Percentiles rank a stretch among this genome's conserved stretches.
Conservation (phyloP, 1,140 invertebrate species). For the Nasonia longicornis region DNA sequence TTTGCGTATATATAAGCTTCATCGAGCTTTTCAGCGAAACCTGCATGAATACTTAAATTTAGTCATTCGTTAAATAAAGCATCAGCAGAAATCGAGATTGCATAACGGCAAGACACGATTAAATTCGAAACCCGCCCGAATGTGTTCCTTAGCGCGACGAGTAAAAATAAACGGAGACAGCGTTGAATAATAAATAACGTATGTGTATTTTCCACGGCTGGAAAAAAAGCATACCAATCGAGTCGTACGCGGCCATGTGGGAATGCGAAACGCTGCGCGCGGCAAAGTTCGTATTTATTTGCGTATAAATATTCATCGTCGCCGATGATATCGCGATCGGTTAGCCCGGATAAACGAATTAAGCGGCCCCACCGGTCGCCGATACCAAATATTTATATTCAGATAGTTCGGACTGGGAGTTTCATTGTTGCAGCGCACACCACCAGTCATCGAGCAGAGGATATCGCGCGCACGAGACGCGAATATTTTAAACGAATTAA, state of each 20-base stretch:
- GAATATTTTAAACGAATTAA: slow-evolving; percentile 34
- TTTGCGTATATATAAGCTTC: background rate
- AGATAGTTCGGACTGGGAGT: slow-evolving; percentile 20
- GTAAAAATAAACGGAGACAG: no score
- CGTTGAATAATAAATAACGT: background rate
- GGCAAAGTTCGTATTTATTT: slow-evolving; percentile 49
- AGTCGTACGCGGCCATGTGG: background rate
- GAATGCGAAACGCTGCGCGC: slow-evolving; percentile 1
- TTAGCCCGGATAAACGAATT: slow-evolving; percentile 49
- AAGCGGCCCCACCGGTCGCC: slow-evolving; percentile 28
- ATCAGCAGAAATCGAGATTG: background rate
- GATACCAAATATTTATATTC: slow-evolving; percentile 45
- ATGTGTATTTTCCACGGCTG: background rate
- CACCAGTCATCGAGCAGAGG: background rate
- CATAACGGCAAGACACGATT: no score
- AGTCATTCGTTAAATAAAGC: background rate
- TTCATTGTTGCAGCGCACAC: slow-evolving; percentile 6
- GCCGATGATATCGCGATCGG: slow-evolving; percentile 42
- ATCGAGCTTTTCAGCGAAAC: background rate
- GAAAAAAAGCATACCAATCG: background rate
- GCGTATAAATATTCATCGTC: slow-evolving; percentile 49
- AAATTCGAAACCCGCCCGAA: no score
- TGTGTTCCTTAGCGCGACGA: no score
- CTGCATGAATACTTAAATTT: background rate
- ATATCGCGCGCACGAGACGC: background rate